Conservation (phyloP, 1,140 invertebrate genomes). For the Nixonia krombeini region DNA sequence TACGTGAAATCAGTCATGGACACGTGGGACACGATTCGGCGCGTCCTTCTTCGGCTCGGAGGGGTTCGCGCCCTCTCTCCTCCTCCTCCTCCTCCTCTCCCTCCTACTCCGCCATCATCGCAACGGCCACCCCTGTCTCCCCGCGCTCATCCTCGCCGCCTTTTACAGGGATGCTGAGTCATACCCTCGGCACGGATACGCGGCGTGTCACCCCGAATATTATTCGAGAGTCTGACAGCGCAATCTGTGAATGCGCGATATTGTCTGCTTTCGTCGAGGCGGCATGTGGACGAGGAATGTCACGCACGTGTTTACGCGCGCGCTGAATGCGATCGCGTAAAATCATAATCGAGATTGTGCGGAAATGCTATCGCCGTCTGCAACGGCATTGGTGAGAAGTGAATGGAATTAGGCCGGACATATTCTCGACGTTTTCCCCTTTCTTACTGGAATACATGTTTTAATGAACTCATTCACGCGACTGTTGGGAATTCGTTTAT, state of each 20-base stretch:
- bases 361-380: too few species aligned
- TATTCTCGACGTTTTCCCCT: too few species aligned
- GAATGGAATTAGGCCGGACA: slow-evolving; percentile 11
- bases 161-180: slow-evolving; percentile 61
- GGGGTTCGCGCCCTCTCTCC: slow-evolving; percentile 14
- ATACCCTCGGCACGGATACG: slow-evolving; percentile 52
- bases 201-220: slow-evolving; percentile 64
- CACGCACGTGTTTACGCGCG: slow-evolving; percentile 46
- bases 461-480: too few species aligned
- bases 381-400: too few species aligned
- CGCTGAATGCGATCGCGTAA: background rate
- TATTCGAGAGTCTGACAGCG: slow-evolving; percentile 65
- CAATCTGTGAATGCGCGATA: slow-evolving; percentile 68
- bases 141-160: background rate
- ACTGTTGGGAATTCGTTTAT: too few species aligned
- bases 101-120: too few species aligned
- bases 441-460: background rate
- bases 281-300: slow-evolving; percentile 60
- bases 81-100: too few species aligned
- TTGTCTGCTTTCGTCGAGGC: slow-evolving; percentile 46
- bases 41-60: slow-evolving; percentile 10
- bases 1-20: slow-evolving; percentile 59
- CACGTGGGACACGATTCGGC: slow-evolving; percentile 50
- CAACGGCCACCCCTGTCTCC: too few species aligned
- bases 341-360: background rate